Conservation (phyloP, 2,888 invertebrate species). For the Zhuqinia jingwanae region DNA sequence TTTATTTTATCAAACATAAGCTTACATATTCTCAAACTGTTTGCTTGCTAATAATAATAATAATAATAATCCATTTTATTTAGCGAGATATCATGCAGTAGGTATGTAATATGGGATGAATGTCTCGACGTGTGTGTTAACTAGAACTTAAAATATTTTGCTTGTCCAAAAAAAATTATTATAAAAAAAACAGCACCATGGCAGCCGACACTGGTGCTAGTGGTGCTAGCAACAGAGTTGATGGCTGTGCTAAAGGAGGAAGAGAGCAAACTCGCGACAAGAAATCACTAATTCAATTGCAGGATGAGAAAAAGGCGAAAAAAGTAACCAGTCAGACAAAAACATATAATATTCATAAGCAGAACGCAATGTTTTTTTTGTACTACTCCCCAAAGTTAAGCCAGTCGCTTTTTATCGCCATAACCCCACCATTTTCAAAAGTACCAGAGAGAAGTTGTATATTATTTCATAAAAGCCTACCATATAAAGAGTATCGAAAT, state of each 20-base stretch:
- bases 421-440: neutral
- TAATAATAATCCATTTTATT: constrained; percentile 2
- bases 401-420: neutral
- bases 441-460: neutral
- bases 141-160: neutral
- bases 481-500: neutral
- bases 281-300: constrained; percentile 15
- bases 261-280: neutral
- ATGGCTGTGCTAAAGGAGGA: too few relatives aligned
- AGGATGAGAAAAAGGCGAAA: neutral
- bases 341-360: neutral
- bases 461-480: neutral
- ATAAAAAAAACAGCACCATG: too few relatives aligned
- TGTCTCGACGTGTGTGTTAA: neutral
- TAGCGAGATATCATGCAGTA: neutral
- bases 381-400: neutral
- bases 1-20: neutral
- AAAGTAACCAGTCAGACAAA: too few relatives aligned
- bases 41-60: neutral
- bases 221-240: too few relatives aligned
- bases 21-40: neutral
- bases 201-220: too few relatives aligned
- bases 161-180: too few relatives aligned
- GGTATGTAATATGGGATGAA: neutral
- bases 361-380: neutral